Conservation (phyloP, 2,797 vertebrate genomes). For the Iguana delicatissima region DNA sequence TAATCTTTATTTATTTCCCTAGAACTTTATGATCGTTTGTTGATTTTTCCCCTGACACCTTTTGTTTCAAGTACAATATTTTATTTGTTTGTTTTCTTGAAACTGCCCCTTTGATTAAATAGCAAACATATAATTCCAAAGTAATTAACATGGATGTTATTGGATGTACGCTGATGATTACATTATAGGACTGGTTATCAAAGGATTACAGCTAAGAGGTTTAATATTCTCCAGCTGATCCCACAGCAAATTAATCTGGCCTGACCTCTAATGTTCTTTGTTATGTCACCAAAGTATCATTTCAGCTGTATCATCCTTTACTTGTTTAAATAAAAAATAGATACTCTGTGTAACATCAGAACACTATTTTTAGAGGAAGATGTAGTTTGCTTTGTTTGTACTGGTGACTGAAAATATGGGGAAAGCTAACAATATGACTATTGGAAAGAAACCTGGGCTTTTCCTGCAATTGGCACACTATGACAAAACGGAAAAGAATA, state of each 20-base stretch:
- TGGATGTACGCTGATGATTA: slow-evolving; percentile 72
- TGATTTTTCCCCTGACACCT: no score
- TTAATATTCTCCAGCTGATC: slow-evolving; percentile 75
- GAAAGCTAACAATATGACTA: neutral
- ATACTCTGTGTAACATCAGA: neutral
- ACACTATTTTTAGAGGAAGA: slow-evolving; percentile 27
- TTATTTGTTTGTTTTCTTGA: slow-evolving; percentile 44
- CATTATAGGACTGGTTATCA: slow-evolving; percentile 71
- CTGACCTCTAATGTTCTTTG: slow-evolving; percentile 76
- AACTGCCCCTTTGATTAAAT: slow-evolving; percentile 66
- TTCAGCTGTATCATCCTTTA: slow-evolving; percentile 62
- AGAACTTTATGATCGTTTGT: neutral
- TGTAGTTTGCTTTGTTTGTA: neutral
- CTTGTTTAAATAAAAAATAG: slow-evolving; percentile 31
- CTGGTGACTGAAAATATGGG: neutral
- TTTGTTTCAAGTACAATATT: slow-evolving; percentile 26
- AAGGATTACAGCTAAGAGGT: slow-evolving; percentile 70
- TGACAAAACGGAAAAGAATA: neutral
- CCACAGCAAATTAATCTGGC: slow-evolving; percentile 69
- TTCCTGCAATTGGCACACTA: accelerated
- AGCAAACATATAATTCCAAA: slow-evolving; percentile 62
- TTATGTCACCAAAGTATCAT: slow-evolving; percentile 72
- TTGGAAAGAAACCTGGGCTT: neutral
- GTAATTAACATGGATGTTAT: slow-evolving; percentile 71
- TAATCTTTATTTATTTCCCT: neutral